These are phyloP conservation scores for Drosophila kurseongensis DNA, from an alignment of 1,140 invertebrate species.

Conservation along the genomic window DNA sequence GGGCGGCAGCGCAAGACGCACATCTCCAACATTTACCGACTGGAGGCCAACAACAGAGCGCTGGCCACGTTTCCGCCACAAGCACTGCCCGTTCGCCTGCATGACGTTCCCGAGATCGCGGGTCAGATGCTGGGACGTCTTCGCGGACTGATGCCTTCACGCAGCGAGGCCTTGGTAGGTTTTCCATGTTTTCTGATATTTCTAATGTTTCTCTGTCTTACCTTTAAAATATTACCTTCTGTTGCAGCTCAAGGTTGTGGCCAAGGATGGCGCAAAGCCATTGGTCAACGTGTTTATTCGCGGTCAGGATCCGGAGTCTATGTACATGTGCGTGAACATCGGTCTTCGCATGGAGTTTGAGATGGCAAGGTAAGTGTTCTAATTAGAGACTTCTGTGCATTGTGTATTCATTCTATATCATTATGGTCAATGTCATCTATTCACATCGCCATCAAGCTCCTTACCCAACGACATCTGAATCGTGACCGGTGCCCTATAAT, in stretches of 20 bases:
- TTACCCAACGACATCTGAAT: conserved; percentile 22
- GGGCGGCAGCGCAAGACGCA: conserved; percentile 70
- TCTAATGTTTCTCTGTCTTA: background rate
- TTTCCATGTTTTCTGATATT: background rate
- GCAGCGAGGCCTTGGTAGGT: conserved; percentile 70
- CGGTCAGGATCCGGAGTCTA: conserved; percentile 50
- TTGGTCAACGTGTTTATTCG: conserved; percentile 69
- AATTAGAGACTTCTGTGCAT: background rate
- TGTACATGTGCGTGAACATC: conserved; percentile 71
- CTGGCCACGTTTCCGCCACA: conserved; percentile 73
- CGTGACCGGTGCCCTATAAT: conserved; percentile 6
- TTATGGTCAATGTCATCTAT: conserved; percentile 21
- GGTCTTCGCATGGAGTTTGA: conserved; percentile 76
- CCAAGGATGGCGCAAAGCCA: conserved; percentile 38
- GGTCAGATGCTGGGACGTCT: conserved; percentile 64
- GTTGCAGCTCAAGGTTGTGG: conserved; percentile 66
- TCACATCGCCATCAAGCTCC: conserved; percentile 14
- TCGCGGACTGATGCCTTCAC: conserved; percentile 60
- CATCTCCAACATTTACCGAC: conserved; percentile 77
- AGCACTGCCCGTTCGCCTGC: conserved; percentile 63
- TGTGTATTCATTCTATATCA: conserved; percentile 19
- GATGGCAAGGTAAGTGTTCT: conserved; percentile 63
- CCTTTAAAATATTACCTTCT: background rate
- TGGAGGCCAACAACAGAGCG: conserved; percentile 77
- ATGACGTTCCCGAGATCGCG: conserved; percentile 72